These are phyloP conservation scores for Ophion costatus DNA, from an alignment of 2,888 invertebrate species.

Conservation along the genomic window DNA sequence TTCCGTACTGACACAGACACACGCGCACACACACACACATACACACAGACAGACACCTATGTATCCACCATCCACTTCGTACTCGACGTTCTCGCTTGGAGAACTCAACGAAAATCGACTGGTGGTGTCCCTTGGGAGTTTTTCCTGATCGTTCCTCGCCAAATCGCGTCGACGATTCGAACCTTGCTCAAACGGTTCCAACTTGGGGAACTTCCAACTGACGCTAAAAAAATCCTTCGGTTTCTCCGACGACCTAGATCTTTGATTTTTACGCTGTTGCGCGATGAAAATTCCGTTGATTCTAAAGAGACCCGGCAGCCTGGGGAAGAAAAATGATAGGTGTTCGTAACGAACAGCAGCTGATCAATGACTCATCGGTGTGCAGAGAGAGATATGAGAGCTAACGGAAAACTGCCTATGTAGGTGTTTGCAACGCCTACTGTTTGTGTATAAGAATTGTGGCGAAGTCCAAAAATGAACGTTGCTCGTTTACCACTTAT, in stretches of 20 bases:
- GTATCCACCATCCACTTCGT: constrained; percentile 3
- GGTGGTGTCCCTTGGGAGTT: constrained; percentile 62
- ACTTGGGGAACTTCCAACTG: constrained; percentile 26
- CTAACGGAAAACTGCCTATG: constrained; percentile 9
- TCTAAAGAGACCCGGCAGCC: constrained; percentile 14
- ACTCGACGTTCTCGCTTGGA: constrained; percentile 66
- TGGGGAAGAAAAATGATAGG: too few species aligned
- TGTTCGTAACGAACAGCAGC: too few species aligned
- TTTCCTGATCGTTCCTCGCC: constrained; percentile 42
- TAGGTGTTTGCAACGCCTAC: constrained; percentile 30
- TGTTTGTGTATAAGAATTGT: constrained; percentile 18
- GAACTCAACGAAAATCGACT: constrained; percentile 66
- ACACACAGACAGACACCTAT: too few species aligned
- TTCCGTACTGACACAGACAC: constrained; percentile 8
- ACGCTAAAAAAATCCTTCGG: constrained; percentile 16
- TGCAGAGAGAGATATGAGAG: background rate
- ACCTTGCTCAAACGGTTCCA: constrained; percentile 45
- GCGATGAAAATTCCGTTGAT: constrained; percentile 11
- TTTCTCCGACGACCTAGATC: background rate
- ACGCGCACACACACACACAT: background rate
- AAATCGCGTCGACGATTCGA: constrained; percentile 32
- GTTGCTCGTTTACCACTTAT: constrained; percentile 60
- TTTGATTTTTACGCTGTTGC: background rate
- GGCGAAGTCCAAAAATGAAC: constrained; percentile 53
- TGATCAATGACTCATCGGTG: constrained; percentile 38